Percentiles rank a stretch among this genome's conserved stretches.
Evolutionary conservation across 2,113 vertebrate genomes (phyloP).

Genomic region (Brachionichthys hirsutus): DNA sequence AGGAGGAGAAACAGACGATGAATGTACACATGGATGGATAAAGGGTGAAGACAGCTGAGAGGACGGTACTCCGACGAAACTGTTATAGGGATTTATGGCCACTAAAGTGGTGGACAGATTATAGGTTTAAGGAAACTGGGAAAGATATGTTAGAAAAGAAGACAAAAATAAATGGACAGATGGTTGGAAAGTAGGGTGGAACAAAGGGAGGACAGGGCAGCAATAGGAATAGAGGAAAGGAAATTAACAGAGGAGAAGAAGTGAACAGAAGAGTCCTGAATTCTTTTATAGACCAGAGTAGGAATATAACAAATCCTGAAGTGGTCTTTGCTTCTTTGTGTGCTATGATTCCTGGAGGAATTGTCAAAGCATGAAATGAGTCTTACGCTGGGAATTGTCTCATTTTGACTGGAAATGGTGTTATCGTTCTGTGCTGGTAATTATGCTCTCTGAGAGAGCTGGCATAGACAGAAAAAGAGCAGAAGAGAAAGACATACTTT

Average conservation of each 20-base stretch:
- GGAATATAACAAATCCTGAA: slow-evolving; percentile 66
- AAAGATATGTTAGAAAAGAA: slow-evolving; percentile 40
- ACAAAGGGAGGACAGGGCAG: slow-evolving; percentile 47
- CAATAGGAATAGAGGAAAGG: slow-evolving; percentile 24
- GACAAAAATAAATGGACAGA: slow-evolving; percentile 47
- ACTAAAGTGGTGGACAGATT: slow-evolving; percentile 40
- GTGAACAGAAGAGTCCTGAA: slow-evolving; percentile 54
- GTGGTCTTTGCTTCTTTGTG: slow-evolving; percentile 69
- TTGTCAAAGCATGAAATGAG: slow-evolving; percentile 79
- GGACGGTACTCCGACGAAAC: slow-evolving; percentile 41
- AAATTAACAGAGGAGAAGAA: slow-evolving; percentile 39
- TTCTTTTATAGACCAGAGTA: slow-evolving; percentile 47
- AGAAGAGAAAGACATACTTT: slow-evolving; percentile 67
- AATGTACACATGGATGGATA: slow-evolving; percentile 31
- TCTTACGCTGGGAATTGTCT: slow-evolving; percentile 74
- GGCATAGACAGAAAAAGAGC: slow-evolving; percentile 58
- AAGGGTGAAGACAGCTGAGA: slow-evolving; percentile 67
- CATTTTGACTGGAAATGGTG: slow-evolving; percentile 74
- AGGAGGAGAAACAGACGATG: slow-evolving; percentile 55
- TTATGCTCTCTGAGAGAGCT: slow-evolving; percentile 71
- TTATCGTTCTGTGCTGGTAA: slow-evolving; percentile 75
- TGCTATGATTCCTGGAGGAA: slow-evolving; percentile 71
- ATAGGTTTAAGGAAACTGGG: slow-evolving; percentile 53
- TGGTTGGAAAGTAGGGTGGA: slow-evolving; percentile 37
- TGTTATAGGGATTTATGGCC: slow-evolving; percentile 54